Evolutionary conservation across 2,113 vertebrate genomes (phyloP).

Genomic region (Aix galericulata): DNA sequence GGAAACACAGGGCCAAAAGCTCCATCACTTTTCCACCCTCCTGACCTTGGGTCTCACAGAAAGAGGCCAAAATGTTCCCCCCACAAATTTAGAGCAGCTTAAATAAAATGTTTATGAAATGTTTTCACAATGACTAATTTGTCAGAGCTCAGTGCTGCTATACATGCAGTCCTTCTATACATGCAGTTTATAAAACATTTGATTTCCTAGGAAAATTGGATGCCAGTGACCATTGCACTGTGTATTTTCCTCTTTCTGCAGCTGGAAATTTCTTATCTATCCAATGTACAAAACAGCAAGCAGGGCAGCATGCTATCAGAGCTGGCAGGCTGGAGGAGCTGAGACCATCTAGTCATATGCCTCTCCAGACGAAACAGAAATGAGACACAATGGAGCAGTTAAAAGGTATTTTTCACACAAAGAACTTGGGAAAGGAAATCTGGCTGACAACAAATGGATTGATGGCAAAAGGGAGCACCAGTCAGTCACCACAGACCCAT

Average conservation of each 20-base stretch:
- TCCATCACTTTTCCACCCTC: not conserved
- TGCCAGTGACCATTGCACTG: not conserved
- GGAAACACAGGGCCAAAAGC: not conserved
- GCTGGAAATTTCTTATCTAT: constrained; percentile 1
- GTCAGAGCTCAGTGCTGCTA: accelerated
- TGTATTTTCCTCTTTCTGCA: not conserved
- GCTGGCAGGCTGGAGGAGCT: not conserved
- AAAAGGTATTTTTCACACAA: constrained; percentile 22
- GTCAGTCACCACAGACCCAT: not conserved
- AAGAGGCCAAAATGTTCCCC: not conserved
- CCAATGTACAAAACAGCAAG: not conserved
- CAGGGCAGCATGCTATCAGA: not conserved
- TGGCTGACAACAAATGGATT: not conserved
- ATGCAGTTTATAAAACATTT: not conserved
- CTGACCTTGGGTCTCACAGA: not conserved
- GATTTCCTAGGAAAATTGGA: not conserved
- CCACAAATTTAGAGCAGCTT: not conserved
- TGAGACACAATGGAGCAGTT: not conserved
- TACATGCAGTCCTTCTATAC: not conserved
- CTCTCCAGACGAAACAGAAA: not conserved
- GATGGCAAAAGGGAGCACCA: not conserved
- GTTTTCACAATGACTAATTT: not conserved
- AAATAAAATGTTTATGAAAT: not conserved
- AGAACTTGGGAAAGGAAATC: not conserved
- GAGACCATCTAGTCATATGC: not conserved